Base-by-base conservation (phyloP, 2,888 invertebrate genomes). In the Latrodectus elegans region DNA sequence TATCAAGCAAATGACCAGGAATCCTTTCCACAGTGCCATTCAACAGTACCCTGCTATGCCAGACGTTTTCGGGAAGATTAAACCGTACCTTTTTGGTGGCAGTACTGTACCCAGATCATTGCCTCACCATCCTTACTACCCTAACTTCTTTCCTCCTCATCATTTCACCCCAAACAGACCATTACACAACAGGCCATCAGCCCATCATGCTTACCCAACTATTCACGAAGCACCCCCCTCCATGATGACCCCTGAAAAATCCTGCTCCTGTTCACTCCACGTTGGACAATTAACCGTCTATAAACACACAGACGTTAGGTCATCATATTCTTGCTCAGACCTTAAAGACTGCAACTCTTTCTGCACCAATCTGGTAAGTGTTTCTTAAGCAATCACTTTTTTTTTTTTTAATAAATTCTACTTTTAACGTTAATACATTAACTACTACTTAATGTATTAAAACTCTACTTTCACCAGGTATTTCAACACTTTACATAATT, bases 301-400 rank as follows among this genome's bases (percentile, higher is more conserved):
- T 75, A 88, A 88, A 71, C 88, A 88, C 26, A 88, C 88, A 4
- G 88, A 88, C 49, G 67, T 88, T 75, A 79, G 88, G 15, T 81
- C 88, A 4, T 88, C 88, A 2, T 88, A 88, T 12, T 80, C 84
- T 12, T 88, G 88, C 67, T 26, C 64, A 17, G 88, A 88, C 26
- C 15, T 88, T n/a, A 84, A 79, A 51, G 88, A 88, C 51, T 88
- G 88, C 51, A 88, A 88, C 52, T 68, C 79, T 1, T 88, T 88
- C 76, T 88, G 88, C 55, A 88, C 88, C 8, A 84, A 88, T 65
- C 60, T 88, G 88, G 88, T 88, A 67, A 88, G 88, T 84, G 65
- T 4, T 15, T 38, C 52, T 70, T 26, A 14, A 49, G 22, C 15
- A 70, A 38, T 15, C 70, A 10, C 15, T 14, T 26, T 70, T 70